Evolutionary conservation across 2,888 invertebrate species (phyloP), one percentile per base, ranked within the genome.

Genomic region (Acronicta psi): DNA sequence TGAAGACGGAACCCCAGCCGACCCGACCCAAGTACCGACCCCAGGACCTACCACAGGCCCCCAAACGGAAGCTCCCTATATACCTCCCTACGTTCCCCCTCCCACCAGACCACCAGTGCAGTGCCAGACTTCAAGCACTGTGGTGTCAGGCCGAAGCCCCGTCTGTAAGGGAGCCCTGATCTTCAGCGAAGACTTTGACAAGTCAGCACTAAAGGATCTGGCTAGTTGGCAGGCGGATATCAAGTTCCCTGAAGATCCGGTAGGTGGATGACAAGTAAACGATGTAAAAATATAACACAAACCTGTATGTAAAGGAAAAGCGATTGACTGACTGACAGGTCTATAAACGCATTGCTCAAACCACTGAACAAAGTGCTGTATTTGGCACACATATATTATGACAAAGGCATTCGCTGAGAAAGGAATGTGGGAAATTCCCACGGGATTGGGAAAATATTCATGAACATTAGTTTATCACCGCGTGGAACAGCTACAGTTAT

Each of bases 201-300:
- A 82, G 44, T 59, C 60, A 8, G 78, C 81, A 77, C 41, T 89
- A n/a, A 74, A 82, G 18, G 86, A 88, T 10, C 64, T 88, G 75
- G 49, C 75, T 0, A 82, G 92, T 42, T 96, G 95, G 96, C 90
- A 87, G 7, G 81, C 92, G 8, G 93, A 95, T 64, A 88, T 94
- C 54, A 95, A 93, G 74, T 95, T 96, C 75, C 91, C 95, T 13
- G 94, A 93, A 29, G 92, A 93, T 59, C 96, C 96, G 69, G 96
- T 96, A 85, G 90, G 91, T 84, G 2, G 4, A 46, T 23, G 16
- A 17, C 10, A 11, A 40, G 34, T n/a, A 34, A 34, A 1, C 34
- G 0, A 7, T 34, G 5, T 34, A 34, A 34, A 34, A 11, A 11
- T 29, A 29, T 1, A 8, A 20, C 20, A 4, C 5, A 20, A 20